phyloP scores from a whole-genome alignment of 2,797 vertebrate genomes.

The Meda fulgida region DNA sequence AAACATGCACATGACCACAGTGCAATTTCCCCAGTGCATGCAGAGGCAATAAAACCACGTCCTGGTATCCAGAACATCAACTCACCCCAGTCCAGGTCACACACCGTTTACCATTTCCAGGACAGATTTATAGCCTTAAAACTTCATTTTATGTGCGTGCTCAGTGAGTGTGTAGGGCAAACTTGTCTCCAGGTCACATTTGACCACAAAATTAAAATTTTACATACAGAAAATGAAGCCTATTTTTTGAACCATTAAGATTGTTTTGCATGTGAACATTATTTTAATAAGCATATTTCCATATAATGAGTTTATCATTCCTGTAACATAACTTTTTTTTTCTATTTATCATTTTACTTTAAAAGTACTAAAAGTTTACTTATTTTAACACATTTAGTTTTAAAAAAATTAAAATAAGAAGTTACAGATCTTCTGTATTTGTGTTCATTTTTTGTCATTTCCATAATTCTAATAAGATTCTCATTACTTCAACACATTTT shows the following conservation, averaged over 20 bases:
- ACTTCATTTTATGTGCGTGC: slow-evolving; percentile 12
- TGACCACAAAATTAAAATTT: neutral
- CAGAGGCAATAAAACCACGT: slow-evolving; percentile 14
- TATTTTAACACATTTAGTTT: too few relatives aligned
- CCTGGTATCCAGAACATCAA: slow-evolving; percentile 7
- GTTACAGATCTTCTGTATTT: too few relatives aligned
- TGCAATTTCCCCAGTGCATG: neutral
- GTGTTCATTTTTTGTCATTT: neutral
- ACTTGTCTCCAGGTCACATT: slow-evolving; percentile 22
- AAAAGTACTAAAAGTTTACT: too few relatives aligned
- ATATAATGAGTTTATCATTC: too few relatives aligned
- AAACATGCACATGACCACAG: slow-evolving; percentile 14
- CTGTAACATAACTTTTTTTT: too few relatives aligned
- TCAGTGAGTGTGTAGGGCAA: slow-evolving; percentile 7
- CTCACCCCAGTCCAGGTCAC: slow-evolving; percentile 15
- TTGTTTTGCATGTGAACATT: neutral
- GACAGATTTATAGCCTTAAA: slow-evolving; percentile 36
- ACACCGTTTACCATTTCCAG: slow-evolving; percentile 28
- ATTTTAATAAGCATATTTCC: neutral
- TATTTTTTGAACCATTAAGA: slow-evolving; percentile 6
- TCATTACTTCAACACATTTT: neutral
- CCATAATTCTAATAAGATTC: neutral
- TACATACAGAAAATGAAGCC: neutral
- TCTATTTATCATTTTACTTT: too few relatives aligned
- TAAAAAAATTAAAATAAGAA: too few relatives aligned